Percentiles rank a stretch among this genome's conserved stretches.
phyloP scores from a whole-genome alignment of 2,113 vertebrate genomes.

The Daphoenositta chrysoptera region DNA sequence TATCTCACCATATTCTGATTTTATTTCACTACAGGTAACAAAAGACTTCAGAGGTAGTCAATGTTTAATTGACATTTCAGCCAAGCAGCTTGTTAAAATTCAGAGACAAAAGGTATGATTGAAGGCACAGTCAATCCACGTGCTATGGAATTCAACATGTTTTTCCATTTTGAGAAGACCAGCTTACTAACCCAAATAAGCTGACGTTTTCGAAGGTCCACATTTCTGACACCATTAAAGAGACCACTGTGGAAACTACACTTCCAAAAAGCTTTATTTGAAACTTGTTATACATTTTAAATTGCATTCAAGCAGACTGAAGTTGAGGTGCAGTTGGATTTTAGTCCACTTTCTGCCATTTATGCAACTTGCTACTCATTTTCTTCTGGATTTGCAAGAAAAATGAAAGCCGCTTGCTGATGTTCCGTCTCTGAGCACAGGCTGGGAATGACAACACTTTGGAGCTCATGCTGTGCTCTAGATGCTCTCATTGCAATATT shows the following conservation, averaged over 20 bases:
- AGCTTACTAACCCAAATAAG: background rate
- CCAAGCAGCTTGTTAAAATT: background rate
- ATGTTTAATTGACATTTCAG: background rate
- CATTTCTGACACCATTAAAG: background rate
- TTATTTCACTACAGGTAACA: constrained; percentile 18
- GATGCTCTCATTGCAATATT: background rate
- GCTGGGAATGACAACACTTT: constrained; percentile 21
- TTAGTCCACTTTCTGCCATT: background rate
- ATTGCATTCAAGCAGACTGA: background rate
- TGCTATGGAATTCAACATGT: background rate
- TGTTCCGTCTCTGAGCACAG: background rate
- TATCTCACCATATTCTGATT: background rate
- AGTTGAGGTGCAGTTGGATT: background rate
- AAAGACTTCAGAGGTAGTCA: background rate
- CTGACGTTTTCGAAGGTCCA: background rate
- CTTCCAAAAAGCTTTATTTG: background rate
- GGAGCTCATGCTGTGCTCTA: background rate
- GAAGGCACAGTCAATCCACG: background rate
- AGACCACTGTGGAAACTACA: background rate
- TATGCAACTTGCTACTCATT: background rate
- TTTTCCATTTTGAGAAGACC: constrained; percentile 16
- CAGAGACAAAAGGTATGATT: background rate
- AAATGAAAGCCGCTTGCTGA: background rate
- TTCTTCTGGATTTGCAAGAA: background rate
- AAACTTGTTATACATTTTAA: background rate